Evolutionary conservation across 2,888 invertebrate genomes (phyloP), one percentile per base, ranked within the genome.

Genomic region (Phorcus lineatus): DNA sequence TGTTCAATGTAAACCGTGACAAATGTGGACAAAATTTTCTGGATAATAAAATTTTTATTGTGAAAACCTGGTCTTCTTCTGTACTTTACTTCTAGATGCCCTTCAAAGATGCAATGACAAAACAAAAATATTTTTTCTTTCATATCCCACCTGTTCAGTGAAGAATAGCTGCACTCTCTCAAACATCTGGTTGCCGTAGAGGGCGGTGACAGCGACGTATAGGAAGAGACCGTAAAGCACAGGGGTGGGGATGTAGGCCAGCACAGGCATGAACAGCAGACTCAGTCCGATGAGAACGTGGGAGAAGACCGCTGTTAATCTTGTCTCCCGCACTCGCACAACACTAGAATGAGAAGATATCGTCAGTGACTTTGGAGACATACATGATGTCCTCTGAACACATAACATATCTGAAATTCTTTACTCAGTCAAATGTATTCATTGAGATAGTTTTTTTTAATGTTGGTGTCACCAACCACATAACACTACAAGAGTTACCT

Each of bases 211-310:
- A 78, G 94, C 95, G 92, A 95, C 94, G 88, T 94, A 95, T 53
- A 95, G 92, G 90, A 95, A 95, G 28, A 95, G 93, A 17, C 95
- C 95, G 86, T 95, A 94, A 66, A 95, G 93, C 17, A 95, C 94
- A 6, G 95, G 94, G 1, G 94, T 94, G 24, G 95, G 95, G 80
- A 95, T 95, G 88, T 94, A 94, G 7, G 92, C 91, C 84, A 95
- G 89, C 79, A 93, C 92, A 0, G 94, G 94, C 82, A 95, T 90
- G 78, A 94, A 89, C 83, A 94, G 91, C 82, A 95, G 90, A 16
- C 95, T 94, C 77, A 94, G 91, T 22, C 94, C 94, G 87, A 95
- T 95, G 84, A 95, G 90, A 57, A 94, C 89, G 89, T 95, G 95
- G 9, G 95, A 94, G 74, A 94, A 89, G 53, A 95, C 92, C 31